Evolutionary conservation across 1,140 invertebrate species (phyloP), one percentile per base, ranked within the genome.

Genomic region (Wasmannia auropunctata): DNA sequence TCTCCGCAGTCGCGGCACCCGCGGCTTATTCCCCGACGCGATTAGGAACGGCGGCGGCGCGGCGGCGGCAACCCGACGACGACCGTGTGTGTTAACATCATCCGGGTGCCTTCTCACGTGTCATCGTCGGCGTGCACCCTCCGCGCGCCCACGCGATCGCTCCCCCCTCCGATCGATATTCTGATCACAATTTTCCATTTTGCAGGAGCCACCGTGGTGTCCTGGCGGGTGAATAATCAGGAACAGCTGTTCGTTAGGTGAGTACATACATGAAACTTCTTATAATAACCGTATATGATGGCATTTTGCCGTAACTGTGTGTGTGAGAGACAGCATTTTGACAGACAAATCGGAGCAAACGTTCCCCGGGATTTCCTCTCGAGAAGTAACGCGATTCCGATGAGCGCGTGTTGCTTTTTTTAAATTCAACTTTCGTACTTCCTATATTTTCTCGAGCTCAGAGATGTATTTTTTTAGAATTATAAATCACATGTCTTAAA

Each of bases 171-270:
- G 37, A 62, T 58, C 54, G 22, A 65, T 28, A 67, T 83, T 76
- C 56, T 90, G 22, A 90, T 85, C 22, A 56, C 54, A n/a, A 75
- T 85, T 91, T 90, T 87, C 46, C n/a, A 69, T 90, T 92, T 96
- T 96, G 67, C 94, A 99, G 98, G 98, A 94, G 98, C 98, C 79
- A 99, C 98, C 79, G 97, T 99, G 74, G 98, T 99, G 88, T 99
- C 98, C 92, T 99, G 98, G 98, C 96, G 98, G 91, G 98, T 98
- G 43, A 98, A 98, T 94, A 99, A 98, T 95, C 98, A 98, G 95
- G 98, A 99, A 95, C 98, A 98, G 93, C 96, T 99, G 93, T 99
- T 99, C 96, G 97, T 99, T 87, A 98, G 98, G 98, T 98, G 95
- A 97, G 96, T 95, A 60, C 62, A 7, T 0, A 19, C 54, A 28